These are phyloP conservation scores for Zaprionus nigranus DNA, from an alignment of 1,140 invertebrate species.

Conservation along the genomic window DNA sequence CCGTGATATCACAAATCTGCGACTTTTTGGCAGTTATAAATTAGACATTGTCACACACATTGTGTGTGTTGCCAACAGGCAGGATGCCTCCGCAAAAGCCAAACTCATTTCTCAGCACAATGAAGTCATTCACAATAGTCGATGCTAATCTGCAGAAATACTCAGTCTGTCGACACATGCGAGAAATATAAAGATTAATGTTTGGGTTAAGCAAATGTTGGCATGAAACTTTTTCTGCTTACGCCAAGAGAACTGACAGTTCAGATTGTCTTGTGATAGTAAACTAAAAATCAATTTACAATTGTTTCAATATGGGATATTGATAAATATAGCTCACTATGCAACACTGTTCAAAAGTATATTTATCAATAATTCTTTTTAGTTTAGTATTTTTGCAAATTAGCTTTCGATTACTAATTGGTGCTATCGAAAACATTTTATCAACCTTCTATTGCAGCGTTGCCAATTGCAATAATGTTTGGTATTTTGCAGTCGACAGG, in stretches of 20 bases:
- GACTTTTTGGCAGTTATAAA: conserved; percentile 76
- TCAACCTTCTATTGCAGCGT: neutral
- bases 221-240: neutral
- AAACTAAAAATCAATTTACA: neutral
- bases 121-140: conserved; percentile 39
- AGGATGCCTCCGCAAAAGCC: neutral
- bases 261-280: neutral
- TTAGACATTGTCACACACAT: conserved; percentile 50
- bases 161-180: conserved; percentile 15
- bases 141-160: conserved; percentile 15
- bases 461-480: neutral
- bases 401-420: neutral
- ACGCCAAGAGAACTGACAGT: too few species aligned
- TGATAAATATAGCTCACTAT: neutral
- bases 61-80: conserved; percentile 16
- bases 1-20: conserved; percentile 46
- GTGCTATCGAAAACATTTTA: neutral
- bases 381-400: neutral
- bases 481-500: neutral
- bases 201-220: conserved; percentile 4
- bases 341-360: neutral
- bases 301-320: neutral
- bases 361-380: too few species aligned
- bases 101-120: conserved; percentile 52
- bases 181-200: conserved; percentile 26